Evolutionary conservation across 1,140 invertebrate genomes (phyloP).

Genomic region (Neotoxoptera formosana): DNA sequence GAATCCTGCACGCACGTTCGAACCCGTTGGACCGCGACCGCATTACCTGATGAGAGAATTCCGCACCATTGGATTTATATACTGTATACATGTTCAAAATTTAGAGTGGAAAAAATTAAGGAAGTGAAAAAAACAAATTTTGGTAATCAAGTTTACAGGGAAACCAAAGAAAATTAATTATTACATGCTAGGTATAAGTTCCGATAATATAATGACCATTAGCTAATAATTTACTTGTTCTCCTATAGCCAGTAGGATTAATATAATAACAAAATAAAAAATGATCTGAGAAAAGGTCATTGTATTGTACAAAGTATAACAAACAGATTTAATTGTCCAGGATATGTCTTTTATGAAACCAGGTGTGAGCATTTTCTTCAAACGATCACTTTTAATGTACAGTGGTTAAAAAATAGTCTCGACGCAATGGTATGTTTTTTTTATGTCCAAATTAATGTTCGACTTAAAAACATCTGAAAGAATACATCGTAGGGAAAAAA

Average conservation of each 20-base stretch:
- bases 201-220: not conserved
- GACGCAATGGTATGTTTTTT: not conserved
- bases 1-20: constrained; percentile 35
- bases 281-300: not conserved
- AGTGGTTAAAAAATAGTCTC: not conserved
- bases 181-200: not conserved
- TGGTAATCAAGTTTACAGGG: not conserved
- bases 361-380: not conserved
- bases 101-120: constrained; percentile 23
- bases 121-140: not conserved
- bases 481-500: not conserved
- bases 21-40: constrained; percentile 29
- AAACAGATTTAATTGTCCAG: not conserved
- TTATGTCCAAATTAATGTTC: not conserved
- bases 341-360: not conserved
- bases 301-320: constrained; percentile 1
- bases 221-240: not conserved
- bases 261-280: not conserved
- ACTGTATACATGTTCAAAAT: not conserved
- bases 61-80: not conserved
- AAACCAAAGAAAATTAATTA: constrained; percentile 35
- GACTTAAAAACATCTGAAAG: not conserved
- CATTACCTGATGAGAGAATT: not conserved
- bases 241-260: not conserved
- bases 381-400: not conserved